Conservation (phyloP, 2,888 invertebrate genomes). For the Rambutsinella grinnellia region DNA sequence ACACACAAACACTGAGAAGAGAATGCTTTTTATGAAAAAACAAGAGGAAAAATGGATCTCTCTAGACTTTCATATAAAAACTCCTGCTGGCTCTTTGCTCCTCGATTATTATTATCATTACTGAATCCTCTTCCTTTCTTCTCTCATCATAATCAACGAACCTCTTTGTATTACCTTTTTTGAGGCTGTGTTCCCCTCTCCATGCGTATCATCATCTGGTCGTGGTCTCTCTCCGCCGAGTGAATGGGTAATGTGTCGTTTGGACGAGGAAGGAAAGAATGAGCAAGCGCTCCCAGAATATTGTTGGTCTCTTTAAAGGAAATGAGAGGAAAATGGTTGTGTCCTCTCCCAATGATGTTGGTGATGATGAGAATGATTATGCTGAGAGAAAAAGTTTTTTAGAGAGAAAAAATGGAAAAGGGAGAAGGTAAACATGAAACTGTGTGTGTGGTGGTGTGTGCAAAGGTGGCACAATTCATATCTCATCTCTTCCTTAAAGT, state of each 20-base stretch:
- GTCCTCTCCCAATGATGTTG: constrained; percentile 5
- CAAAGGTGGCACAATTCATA: neutral
- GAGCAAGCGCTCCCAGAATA: too few relatives aligned
- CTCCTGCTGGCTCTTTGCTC: constrained; percentile 6
- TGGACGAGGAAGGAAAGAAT: constrained; percentile 1
- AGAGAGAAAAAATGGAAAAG: constrained; percentile 8
- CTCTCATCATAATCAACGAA: neutral
- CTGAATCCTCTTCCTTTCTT: too few relatives aligned
- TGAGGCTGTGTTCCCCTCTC: neutral
- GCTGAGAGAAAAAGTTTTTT: neutral
- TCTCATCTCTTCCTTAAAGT: constrained; percentile 3
- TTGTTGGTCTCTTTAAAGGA: too few relatives aligned
- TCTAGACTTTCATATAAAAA: too few relatives aligned
- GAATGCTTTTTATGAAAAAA: neutral
- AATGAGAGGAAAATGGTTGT: constrained; percentile 24
- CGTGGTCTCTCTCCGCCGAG: neutral
- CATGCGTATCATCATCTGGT: neutral
- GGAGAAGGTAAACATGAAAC: neutral
- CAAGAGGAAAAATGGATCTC: constrained; percentile 14
- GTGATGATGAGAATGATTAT: constrained; percentile 31
- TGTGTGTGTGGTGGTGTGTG: neutral
- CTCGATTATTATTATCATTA: constrained; percentile 13
- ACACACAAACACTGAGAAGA: constrained; percentile 13
- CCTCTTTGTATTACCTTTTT: neutral
- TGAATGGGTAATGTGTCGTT: neutral